These are phyloP conservation scores for Monodelphis domestica DNA, from an alignment of 2,797 vertebrate genomes.

Conservation along the genomic window DNA sequence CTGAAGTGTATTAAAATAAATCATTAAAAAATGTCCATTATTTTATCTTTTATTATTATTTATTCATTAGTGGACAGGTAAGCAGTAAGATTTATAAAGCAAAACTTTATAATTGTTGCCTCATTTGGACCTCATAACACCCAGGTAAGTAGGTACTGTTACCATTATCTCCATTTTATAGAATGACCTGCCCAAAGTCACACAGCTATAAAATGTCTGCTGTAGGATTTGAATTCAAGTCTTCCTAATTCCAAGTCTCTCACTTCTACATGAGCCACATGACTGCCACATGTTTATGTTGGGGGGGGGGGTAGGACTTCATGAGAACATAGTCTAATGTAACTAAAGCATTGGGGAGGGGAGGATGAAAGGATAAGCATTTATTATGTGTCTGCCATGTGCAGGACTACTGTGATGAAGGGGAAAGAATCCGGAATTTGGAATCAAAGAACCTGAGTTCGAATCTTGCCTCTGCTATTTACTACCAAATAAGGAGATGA, in stretches of 20 bases:
- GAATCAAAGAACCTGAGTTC: not conserved
- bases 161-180: not conserved
- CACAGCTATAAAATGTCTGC: not conserved
- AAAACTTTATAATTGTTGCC: not conserved
- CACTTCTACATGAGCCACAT: too few relatives aligned
- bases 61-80: not conserved
- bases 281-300: not conserved
- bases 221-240: not conserved
- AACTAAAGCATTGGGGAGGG: not conserved
- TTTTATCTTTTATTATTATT: not conserved
- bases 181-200: not conserved
- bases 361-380: not conserved
- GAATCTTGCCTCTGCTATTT: not conserved
- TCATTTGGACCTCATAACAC: not conserved
- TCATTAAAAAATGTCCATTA: not conserved
- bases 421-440: not conserved
- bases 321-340: not conserved
- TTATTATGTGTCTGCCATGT: not conserved
- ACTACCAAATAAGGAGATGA: too few relatives aligned
- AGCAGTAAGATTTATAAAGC: not conserved
- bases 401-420: not conserved
- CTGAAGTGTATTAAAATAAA: not conserved
- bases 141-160: not conserved
- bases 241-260: not conserved
- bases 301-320: not conserved